These are phyloP conservation scores for Mobula birostris DNA, from an alignment of 2,113 vertebrate species.

Conservation along the genomic window DNA sequence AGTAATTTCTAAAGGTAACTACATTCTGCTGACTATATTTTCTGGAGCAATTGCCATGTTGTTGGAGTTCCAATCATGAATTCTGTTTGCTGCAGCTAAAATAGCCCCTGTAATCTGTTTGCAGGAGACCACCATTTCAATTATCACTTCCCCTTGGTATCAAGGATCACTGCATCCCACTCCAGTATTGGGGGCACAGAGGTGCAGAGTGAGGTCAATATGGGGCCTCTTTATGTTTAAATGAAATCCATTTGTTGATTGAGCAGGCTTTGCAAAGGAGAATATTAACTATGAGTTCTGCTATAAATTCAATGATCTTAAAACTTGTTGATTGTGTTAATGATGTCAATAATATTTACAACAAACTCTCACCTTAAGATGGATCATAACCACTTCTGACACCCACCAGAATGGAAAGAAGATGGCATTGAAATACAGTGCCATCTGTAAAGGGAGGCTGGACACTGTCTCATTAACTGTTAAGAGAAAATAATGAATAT, in stretches of 20 bases:
- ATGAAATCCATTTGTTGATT: background rate
- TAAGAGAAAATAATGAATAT: slow-evolving; percentile 25
- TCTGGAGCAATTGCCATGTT: background rate
- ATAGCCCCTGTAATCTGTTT: background rate
- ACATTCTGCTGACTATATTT: background rate
- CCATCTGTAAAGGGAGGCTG: slow-evolving; percentile 85
- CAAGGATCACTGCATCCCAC: too few relatives aligned
- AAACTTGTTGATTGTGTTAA: background rate
- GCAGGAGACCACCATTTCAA: background rate
- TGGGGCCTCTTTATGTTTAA: too few relatives aligned
- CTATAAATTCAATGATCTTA: background rate
- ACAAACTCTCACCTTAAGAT: slow-evolving; percentile 67
- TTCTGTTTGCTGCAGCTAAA: background rate
- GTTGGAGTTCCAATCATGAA: background rate
- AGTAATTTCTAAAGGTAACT: too few relatives aligned
- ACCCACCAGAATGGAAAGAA: slow-evolving; percentile 95
- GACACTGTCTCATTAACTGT: slow-evolving; percentile 75
- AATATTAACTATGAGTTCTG: background rate
- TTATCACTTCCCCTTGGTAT: too few relatives aligned
- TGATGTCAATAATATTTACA: background rate
- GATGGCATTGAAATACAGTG: slow-evolving; percentile 85
- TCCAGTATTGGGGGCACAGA: too few relatives aligned
- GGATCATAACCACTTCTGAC: slow-evolving; percentile 69
- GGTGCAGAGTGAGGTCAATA: too few relatives aligned
- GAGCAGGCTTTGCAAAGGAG: background rate